These are phyloP conservation scores for Panagrolaimus sp. DNA, from an alignment of 1,140 invertebrate species.

Conservation along the genomic window DNA sequence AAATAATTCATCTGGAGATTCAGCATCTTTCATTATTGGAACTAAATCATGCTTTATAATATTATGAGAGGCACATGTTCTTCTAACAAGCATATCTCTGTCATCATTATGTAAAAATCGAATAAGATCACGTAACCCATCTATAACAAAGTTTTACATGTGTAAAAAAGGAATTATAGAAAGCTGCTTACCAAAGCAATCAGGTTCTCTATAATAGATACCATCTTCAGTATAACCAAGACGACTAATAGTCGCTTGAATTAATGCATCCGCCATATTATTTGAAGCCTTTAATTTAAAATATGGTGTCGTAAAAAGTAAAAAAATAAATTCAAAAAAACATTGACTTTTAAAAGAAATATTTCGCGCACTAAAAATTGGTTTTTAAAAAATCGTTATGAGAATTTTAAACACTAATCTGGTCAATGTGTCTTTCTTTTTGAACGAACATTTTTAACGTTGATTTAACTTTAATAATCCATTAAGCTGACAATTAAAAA, in stretches of 20 bases:
- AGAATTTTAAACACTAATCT: too few relatives aligned
- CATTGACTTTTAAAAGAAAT: neutral
- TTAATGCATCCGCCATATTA: conserved; percentile 14
- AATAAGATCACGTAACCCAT: conserved; percentile 37
- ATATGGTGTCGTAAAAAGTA: too few relatives aligned
- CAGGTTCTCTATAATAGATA: conserved; percentile 23
- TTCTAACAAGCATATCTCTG: neutral
- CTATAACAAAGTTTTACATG: conserved; percentile 15
- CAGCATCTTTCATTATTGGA: conserved; percentile 32
- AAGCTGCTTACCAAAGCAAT: conserved; percentile 27
- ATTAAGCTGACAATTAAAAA: too few relatives aligned
- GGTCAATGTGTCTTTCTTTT: too few relatives aligned
- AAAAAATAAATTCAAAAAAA: neutral
- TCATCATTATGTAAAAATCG: conserved; percentile 26
- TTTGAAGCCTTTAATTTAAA: too few relatives aligned
- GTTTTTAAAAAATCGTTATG: too few relatives aligned
- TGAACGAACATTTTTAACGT: too few relatives aligned
- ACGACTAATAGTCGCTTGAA: conserved; percentile 21
- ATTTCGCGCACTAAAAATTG: neutral
- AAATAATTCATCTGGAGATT: conserved; percentile 34
- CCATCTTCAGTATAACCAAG: conserved; percentile 24
- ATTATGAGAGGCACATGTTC: conserved; percentile 22
- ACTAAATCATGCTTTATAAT: conserved; percentile 40
- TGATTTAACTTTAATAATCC: too few relatives aligned
- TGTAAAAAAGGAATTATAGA: neutral